These are phyloP conservation scores for Dinocampus coccinellae DNA, from an alignment of 2,888 invertebrate genomes.

Conservation along the genomic window DNA sequence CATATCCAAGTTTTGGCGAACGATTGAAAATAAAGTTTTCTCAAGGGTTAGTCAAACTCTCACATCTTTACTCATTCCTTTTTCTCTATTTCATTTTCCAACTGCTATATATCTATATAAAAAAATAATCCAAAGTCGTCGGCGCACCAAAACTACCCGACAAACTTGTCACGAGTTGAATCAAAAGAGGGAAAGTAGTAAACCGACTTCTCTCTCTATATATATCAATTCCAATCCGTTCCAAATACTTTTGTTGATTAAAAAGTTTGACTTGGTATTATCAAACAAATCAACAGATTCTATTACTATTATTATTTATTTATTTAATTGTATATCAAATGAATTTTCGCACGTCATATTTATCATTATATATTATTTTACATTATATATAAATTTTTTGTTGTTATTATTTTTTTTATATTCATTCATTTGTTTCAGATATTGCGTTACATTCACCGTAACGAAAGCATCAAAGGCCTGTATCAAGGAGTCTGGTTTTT, in stretches of 20 bases:
- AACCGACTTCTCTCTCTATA: not conserved
- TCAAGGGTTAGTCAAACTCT: slow-evolving; percentile 8
- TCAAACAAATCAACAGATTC: slow-evolving; percentile 2
- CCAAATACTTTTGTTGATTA: slow-evolving; percentile 37
- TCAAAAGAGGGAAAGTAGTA: not conserved
- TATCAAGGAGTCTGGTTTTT: slow-evolving; percentile 80
- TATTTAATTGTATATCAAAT: no score
- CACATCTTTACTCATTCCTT: not conserved
- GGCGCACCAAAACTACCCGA: not conserved
- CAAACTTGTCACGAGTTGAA: slow-evolving; percentile 1
- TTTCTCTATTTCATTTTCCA: not conserved
- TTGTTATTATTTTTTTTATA: no score
- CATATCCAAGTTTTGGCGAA: slow-evolving; percentile 37
- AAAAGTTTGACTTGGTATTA: slow-evolving; percentile 39
- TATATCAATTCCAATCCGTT: slow-evolving; percentile 22
- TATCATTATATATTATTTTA: no score
- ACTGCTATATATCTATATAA: not conserved
- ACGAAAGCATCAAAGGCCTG: slow-evolving; percentile 86
- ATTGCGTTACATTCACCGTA: slow-evolving; percentile 88
- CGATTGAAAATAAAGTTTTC: slow-evolving; percentile 41
- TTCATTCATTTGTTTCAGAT: slow-evolving; percentile 77
- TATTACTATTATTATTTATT: slow-evolving; percentile 1
- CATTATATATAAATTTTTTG: no score
- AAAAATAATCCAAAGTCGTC: not conserved
- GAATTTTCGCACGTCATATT: no score